phyloP scores from a whole-genome alignment of 1,140 invertebrate genomes.

The Drosophila nigrodunni region DNA sequence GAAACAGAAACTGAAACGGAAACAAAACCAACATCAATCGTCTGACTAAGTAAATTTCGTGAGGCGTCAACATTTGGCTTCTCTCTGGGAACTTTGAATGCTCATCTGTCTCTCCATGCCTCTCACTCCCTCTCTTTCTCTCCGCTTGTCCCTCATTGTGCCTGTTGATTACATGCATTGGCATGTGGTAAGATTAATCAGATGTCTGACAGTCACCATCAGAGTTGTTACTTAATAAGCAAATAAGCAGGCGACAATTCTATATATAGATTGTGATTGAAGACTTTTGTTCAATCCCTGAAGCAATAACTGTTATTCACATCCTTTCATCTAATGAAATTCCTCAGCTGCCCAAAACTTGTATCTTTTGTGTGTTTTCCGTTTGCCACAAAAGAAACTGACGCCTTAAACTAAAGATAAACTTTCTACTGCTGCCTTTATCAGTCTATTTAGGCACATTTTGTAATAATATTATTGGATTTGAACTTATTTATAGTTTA shows the following conservation, averaged over 20 bases:
- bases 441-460: too few species aligned
- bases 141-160: background rate
- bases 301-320: conserved; percentile 22
- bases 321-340: conserved; percentile 30
- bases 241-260: conserved; percentile 24
- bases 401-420: background rate
- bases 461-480: too few species aligned
- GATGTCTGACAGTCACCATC: conserved; percentile 31
- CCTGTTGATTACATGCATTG: conserved; percentile 31
- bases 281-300: conserved; percentile 12
- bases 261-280: conserved; percentile 41
- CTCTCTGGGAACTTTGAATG: conserved; percentile 31
- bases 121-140: background rate
- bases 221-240: conserved; percentile 36
- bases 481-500: too few species aligned
- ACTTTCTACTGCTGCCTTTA: too few species aligned
- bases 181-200: conserved; percentile 40
- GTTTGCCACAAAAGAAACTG: background rate
- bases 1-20: too few species aligned
- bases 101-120: background rate
- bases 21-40: conserved; percentile 36
- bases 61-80: background rate
- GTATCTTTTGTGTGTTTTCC: background rate
- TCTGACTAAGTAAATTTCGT: conserved; percentile 3
- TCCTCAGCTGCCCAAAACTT: conserved; percentile 3